Evolutionary conservation across 1,140 invertebrate genomes (phyloP).

Genomic region (Drosophila eugracilis): DNA sequence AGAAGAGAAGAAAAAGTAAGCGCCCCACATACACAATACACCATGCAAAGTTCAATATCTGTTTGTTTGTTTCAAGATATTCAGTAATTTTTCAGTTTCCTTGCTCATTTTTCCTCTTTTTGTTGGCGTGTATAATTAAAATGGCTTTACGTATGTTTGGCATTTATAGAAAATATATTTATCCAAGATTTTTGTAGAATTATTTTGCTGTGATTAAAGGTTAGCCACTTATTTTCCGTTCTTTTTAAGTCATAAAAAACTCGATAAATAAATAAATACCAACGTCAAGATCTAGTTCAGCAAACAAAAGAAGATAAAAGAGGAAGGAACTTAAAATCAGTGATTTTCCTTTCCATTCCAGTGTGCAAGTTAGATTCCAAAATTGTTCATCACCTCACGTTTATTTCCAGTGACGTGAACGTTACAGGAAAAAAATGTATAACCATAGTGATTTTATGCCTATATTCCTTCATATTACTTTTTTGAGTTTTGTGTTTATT

Average conservation of each 20-base stretch:
- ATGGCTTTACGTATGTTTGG: conserved; percentile 29
- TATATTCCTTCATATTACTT: neutral
- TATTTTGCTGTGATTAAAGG: conserved; percentile 53
- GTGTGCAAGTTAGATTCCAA: neutral
- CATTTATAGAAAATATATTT: too few species aligned
- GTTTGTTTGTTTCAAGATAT: conserved; percentile 39
- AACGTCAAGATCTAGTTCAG: conserved; percentile 52
- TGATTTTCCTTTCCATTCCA: conserved; percentile 38
- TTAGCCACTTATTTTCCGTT: conserved; percentile 38
- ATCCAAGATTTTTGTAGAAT: conserved; percentile 24
- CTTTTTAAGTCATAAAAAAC: conserved; percentile 36
- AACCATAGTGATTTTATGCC: neutral
- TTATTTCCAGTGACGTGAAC: conserved; percentile 1
- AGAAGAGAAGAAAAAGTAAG: neutral
- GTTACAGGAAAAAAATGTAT: neutral
- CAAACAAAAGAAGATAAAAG: conserved; percentile 4
- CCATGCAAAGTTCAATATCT: conserved; percentile 71
- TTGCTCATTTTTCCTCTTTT: conserved; percentile 7
- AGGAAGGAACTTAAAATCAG: conserved; percentile 30
- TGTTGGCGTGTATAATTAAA: conserved; percentile 55
- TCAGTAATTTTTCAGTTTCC: conserved; percentile 34
- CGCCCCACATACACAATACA: conserved; percentile 19
- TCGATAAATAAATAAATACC: conserved; percentile 48
- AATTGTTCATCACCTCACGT: neutral
- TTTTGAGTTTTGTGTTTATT: too few species aligned